These are phyloP conservation scores for Notamacropus eugenii DNA, from an alignment of 2,797 vertebrate species.

Conservation along the genomic window DNA sequence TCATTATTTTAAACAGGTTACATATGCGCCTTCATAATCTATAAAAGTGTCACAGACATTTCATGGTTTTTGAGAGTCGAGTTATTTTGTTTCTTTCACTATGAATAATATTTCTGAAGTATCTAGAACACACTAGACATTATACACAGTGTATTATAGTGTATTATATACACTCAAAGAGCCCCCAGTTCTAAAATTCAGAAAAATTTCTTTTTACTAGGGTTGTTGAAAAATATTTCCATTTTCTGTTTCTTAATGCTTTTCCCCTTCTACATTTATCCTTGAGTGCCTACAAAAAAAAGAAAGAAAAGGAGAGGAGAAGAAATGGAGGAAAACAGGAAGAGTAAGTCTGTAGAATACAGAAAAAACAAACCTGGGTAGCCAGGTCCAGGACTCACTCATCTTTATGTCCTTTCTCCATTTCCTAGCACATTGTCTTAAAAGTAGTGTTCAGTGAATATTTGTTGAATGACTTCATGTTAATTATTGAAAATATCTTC, in stretches of 20 bases:
- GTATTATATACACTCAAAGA: not conserved
- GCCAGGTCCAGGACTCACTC: not conserved
- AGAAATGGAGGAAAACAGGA: not conserved
- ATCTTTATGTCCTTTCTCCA: not conserved
- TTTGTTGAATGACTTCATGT: not conserved
- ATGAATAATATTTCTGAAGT: slow-evolving; percentile 36
- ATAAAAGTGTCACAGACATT: slow-evolving; percentile 35
- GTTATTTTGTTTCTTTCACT: slow-evolving; percentile 34
- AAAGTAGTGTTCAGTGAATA: not conserved
- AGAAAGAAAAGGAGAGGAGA: slow-evolving; percentile 27
- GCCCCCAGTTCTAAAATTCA: slow-evolving; percentile 43
- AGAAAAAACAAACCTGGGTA: not conserved
- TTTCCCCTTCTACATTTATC: slow-evolving; percentile 45
- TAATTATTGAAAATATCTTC: not conserved
- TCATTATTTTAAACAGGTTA: slow-evolving; percentile 66
- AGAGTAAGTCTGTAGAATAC: not conserved
- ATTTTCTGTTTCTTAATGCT: slow-evolving; percentile 43
- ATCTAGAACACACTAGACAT: slow-evolving; percentile 54
- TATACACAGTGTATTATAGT: not conserved
- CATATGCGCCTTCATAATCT: slow-evolving; percentile 56
- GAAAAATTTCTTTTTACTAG: slow-evolving; percentile 50
- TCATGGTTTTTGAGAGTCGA: slow-evolving; percentile 11
- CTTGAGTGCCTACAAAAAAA: slow-evolving; percentile 39
- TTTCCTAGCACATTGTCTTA: not conserved
- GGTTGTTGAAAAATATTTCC: slow-evolving; percentile 53